A percentile compares a stretch with the other conserved stretches of the same genome.
These are phyloP conservation scores for Ctenopoma kingsleyae DNA, from an alignment of 2,797 vertebrate genomes.

Conservation along the genomic window DNA sequence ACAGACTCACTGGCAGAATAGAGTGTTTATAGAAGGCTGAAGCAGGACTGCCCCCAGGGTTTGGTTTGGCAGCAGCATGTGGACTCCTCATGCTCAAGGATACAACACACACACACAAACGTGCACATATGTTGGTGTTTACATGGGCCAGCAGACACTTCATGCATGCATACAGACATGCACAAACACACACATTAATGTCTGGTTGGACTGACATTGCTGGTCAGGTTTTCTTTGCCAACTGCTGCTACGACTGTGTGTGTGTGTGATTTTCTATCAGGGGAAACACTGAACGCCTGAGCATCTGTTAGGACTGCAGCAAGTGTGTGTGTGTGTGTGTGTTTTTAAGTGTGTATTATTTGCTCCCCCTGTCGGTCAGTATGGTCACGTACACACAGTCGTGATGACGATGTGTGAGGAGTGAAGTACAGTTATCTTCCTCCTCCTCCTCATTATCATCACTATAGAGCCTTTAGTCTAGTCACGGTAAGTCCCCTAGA, in stretches of 20 bases:
- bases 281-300: slow-evolving; percentile 16
- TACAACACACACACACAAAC: slow-evolving; percentile 19
- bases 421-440: slow-evolving; percentile 6
- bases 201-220: slow-evolving; percentile 12
- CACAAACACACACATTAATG: not conserved
- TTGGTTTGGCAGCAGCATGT: slow-evolving; percentile 44
- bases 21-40: slow-evolving; percentile 11
- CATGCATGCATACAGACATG: slow-evolving; percentile 3
- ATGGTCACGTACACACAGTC: slow-evolving; percentile 6
- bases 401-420: slow-evolving; percentile 35
- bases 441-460: slow-evolving; percentile 16
- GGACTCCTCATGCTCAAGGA: slow-evolving; percentile 23
- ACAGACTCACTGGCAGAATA: not conserved
- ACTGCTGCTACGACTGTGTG: slow-evolving; percentile 17
- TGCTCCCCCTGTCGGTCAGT: slow-evolving; percentile 46
- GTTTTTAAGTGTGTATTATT: not conserved
- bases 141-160: not conserved
- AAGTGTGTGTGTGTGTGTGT: not conserved
- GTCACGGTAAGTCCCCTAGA: slow-evolving; percentile 12
- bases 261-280: slow-evolving; percentile 11
- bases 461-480: slow-evolving; percentile 1
- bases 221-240: slow-evolving; percentile 30
- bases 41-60: slow-evolving; percentile 22
- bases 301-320: slow-evolving; percentile 23
- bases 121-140: not conserved